Evolutionary conservation across 2,113 vertebrate genomes (phyloP).

Genomic region (Tychaedon coryphoeus): DNA sequence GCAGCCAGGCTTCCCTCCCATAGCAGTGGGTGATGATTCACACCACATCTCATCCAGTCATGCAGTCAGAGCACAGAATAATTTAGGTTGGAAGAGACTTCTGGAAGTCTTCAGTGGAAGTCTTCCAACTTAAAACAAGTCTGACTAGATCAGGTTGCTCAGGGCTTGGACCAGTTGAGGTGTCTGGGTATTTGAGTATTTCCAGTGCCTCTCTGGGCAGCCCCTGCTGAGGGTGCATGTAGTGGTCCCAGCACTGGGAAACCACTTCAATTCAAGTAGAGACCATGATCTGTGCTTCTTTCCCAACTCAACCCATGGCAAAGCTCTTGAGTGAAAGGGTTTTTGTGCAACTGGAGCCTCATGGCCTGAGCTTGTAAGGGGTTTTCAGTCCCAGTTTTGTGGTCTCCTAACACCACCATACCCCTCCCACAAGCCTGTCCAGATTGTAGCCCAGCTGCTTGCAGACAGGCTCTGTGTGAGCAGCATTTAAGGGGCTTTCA

Average conservation of each 20-base stretch:
- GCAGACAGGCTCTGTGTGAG: neutral
- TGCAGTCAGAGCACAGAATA: neutral
- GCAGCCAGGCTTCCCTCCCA: neutral
- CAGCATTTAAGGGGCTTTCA: neutral
- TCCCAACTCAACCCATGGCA: neutral
- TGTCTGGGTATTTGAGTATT: neutral
- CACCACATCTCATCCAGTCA: neutral
- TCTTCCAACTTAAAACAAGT: neutral
- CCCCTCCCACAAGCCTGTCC: rapidly evolving
- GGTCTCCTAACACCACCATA: neutral
- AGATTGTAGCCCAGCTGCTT: rapidly evolving
- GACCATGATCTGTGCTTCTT: neutral
- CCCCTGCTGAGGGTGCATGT: neutral
- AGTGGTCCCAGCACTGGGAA: neutral
- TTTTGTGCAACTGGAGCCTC: neutral
- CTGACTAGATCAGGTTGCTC: neutral
- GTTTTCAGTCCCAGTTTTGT: neutral
- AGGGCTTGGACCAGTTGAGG: neutral
- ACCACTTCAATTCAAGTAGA: neutral
- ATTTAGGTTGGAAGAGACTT: neutral
- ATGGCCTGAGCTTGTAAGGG: neutral
- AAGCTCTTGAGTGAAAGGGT: neutral
- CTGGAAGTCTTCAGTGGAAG: neutral
- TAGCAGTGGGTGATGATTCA: neutral
- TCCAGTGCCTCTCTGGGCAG: neutral